Conservation (phyloP, 2,888 invertebrate species). For the Diogma glabrata region DNA sequence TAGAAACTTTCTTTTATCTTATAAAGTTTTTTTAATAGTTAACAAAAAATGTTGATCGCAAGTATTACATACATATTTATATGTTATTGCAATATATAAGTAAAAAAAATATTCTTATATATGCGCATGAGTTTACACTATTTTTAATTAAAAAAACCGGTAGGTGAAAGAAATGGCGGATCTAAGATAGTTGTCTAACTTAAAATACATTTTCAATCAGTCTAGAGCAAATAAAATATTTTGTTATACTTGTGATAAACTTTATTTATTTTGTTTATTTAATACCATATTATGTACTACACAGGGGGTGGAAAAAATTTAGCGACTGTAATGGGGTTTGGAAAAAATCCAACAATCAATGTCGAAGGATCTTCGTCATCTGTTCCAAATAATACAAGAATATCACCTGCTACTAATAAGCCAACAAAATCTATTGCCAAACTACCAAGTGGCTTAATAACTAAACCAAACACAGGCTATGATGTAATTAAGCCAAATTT, state of each 20-base stretch:
- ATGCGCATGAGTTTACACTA: no score
- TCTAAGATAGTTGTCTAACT: not conserved
- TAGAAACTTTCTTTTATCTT: no score
- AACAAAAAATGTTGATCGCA: no score
- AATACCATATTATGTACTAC: constrained; percentile 19
- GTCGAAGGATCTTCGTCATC: constrained; percentile 17
- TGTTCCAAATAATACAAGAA: not conserved
- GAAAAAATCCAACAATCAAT: constrained; percentile 36
- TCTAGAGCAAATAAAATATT: constrained; percentile 11
- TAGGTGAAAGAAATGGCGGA: constrained; percentile 3
- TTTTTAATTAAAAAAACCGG: constrained; percentile 8
- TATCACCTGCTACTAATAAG: constrained; percentile 19
- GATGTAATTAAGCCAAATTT: constrained; percentile 40
- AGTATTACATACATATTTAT: not conserved
- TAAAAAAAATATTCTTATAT: no score
- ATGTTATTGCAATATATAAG: not conserved
- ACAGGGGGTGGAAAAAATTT: constrained; percentile 77
- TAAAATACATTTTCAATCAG: no score
- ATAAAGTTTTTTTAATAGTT: no score
- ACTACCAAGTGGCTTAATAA: constrained; percentile 39
- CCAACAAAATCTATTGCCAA: constrained; percentile 15
- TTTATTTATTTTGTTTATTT: constrained; percentile 14
- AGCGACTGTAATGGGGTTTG: constrained; percentile 63
- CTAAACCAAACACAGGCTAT: constrained; percentile 39
- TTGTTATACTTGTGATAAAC: constrained; percentile 9